These are phyloP conservation scores for Spizaetus ornatus DNA, from an alignment of 2,113 vertebrate genomes.

Conservation along the genomic window DNA sequence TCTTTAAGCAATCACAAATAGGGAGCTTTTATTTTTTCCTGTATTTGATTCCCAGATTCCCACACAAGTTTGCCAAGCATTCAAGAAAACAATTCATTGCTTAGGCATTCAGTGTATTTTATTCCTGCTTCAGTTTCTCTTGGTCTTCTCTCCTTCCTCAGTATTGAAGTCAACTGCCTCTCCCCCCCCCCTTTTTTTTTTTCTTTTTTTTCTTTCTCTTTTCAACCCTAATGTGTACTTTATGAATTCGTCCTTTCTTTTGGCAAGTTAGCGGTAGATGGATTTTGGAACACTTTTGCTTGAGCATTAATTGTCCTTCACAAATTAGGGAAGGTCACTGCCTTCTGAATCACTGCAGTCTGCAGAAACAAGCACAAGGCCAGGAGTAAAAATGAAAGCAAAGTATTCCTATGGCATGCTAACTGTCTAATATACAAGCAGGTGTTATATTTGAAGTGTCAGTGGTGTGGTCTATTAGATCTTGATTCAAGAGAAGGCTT, in stretches of 20 bases:
- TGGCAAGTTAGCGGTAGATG: not conserved
- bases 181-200: too few relatives aligned
- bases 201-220: not conserved
- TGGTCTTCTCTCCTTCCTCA: not conserved
- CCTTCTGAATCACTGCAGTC: not conserved
- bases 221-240: not conserved
- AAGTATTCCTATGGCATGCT: not conserved
- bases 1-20: not conserved
- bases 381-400: not conserved
- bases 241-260: not conserved
- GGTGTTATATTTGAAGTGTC: not conserved
- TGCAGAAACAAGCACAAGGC: not conserved
- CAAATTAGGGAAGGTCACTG: not conserved
- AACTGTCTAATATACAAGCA: not conserved
- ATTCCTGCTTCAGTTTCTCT: not conserved
- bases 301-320: slow-evolving; percentile 1
- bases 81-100: not conserved
- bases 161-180: not conserved
- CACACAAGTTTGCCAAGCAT: not conserved
- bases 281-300: not conserved
- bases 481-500: not conserved
- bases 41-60: not conserved
- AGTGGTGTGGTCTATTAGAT: not conserved
- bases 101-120: not conserved
- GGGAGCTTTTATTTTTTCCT: not conserved